Base-by-base conservation (phyloP, 2,797 vertebrate genomes). In the Odontamblyopus lacepedii region DNA sequence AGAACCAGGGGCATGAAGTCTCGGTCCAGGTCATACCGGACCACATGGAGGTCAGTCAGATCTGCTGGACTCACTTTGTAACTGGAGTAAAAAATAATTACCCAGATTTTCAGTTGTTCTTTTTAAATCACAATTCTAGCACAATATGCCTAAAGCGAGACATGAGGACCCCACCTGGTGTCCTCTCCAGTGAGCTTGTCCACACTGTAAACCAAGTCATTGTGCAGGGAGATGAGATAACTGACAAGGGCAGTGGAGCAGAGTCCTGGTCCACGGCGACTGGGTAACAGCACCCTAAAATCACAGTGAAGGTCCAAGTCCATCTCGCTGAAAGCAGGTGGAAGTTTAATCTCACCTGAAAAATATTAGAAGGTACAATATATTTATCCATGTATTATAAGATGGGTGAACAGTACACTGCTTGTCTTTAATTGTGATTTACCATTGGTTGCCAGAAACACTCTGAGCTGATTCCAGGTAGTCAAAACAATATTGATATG, bases 221-320 rank as follows among this genome's bases (percentile, higher is more conserved):
- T 99, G 92, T 99, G 98, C 73, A 99, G 89, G 38, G 83, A 75
- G 8, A 99, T 96, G 75, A 99, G 94, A 83, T 98, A 98, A 90
- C 96, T 97, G 90, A 95, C 91, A 0, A 99, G 90, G 4, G 97
- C 96, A 0, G 96, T 99, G 50, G 97, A 94, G 73, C 97, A 97
- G 78, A 98, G 93, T 29, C 98, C 98, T 27, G 88, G 90, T 27
- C 95, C 96, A 30, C 83, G 95, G 29, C 96, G 92, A 18, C 92
- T 94, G 0, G 97, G 97, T 71, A 99, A 86, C 55, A 98, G 86
- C 76, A 96, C 85, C 85, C 94, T 95, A 19, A 98, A 93, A n/a
- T 92, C 83, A 55, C 90, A 82, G 27, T 87, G 85, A 71, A 92
- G 13, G 76, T 93, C 92, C 72, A 98, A 82, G 79, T 96, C 94